Evolutionary conservation across 1,140 invertebrate species (phyloP), one percentile per base, ranked within the genome.

Genomic region (Drosophila pseudoananassae): DNA sequence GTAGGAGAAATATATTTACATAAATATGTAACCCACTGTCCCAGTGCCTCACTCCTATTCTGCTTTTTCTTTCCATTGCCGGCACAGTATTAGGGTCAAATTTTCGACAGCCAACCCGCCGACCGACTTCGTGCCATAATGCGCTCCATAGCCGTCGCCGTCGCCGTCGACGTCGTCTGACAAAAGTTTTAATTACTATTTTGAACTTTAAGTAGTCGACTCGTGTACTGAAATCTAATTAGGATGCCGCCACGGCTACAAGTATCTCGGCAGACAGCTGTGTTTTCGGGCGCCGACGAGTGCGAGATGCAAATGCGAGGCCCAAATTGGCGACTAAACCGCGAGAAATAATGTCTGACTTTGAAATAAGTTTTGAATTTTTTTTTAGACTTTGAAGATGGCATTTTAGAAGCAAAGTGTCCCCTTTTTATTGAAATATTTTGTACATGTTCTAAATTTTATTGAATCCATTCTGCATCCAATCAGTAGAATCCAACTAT

Each of bases 141-240:
- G 81, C 70, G 65, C 31, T 10, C 10, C 33, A 10, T 36, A 58
- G 45, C 45, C 33, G 33, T 36, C 61, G 45, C 45, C 61, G 78
- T 71, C 29, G 33, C 0, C 12, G 33, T 36, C 61, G 45, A 49
- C 61, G 78, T 71, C 58, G 82, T 71, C 83, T 89, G 80, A 84
- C 80, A 84, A 84, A 89, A 89, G 66, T 89, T 89, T 89, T 89
- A 89, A 89, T 89, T 89, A 89, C 84, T 89, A 89, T 89, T 89
- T 89, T 89, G 79, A 89, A 89, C 85, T 89, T 89, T 81, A 89
- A 84, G 85, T 73, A 89, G 77, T 89, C 80, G 78, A 84, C 69
- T 89, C 80, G 85, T 89, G 84, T 89, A 90, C 84, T 89, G 80
- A 84, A 89, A 89, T 89, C 84, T 89, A 89, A 89, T 89, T 89